phyloP scores from a whole-genome alignment of 2,888 invertebrate species.

The Epinotia bilunana region DNA sequence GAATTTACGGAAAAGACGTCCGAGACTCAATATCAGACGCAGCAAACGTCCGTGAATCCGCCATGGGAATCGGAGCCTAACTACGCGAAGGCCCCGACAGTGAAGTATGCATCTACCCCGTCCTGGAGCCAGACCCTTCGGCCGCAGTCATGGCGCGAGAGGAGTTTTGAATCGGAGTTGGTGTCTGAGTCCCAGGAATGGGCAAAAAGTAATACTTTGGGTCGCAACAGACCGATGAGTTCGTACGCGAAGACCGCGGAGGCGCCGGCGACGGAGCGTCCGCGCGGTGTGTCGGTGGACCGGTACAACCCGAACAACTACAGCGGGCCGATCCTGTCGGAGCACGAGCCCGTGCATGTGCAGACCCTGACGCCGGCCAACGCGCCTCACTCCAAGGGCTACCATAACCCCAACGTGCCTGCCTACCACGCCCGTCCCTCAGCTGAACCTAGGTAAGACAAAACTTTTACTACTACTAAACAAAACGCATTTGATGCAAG shows the following conservation, averaged over 20 bases:
- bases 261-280: conserved; percentile 64
- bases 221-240: conserved; percentile 75
- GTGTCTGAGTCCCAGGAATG: conserved; percentile 70
- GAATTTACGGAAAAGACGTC: conserved; percentile 79
- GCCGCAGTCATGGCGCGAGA: conserved; percentile 77
- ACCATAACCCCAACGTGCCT: conserved; percentile 79
- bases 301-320: conserved; percentile 78
- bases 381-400: conserved; percentile 65
- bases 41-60: conserved; percentile 67
- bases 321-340: conserved; percentile 69
- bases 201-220: conserved; percentile 75
- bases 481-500: no score
- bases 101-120: conserved; percentile 69
- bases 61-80: conserved; percentile 76
- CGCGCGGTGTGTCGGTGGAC: conserved; percentile 78
- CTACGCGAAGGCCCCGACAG: conserved; percentile 62
- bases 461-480: neutral
- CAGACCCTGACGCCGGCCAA: conserved; percentile 76
- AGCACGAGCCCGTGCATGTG: conserved; percentile 77
- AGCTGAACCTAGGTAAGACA: conserved; percentile 76
- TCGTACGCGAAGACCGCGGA: conserved; percentile 64
- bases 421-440: conserved; percentile 79
- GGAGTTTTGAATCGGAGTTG: conserved; percentile 77
- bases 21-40: conserved; percentile 64
- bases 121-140: conserved; percentile 80